phyloP scores from a whole-genome alignment of 2,888 invertebrate species.

The Cybosia mesomella region DNA sequence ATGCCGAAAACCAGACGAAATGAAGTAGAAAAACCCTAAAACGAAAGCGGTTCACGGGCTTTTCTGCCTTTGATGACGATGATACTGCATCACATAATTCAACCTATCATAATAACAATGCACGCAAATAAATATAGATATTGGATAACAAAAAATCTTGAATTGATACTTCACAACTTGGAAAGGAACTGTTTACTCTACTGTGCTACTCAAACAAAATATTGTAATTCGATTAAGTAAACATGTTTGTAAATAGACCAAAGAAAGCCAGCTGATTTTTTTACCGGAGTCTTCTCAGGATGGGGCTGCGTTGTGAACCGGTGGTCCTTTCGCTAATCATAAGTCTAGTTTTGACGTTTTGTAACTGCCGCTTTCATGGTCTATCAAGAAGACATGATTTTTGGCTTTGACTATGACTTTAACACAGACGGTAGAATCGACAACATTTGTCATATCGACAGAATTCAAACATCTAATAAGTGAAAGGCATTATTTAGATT shows the following conservation, averaged over 20 bases:
- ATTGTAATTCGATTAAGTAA: background rate
- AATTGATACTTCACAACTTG: background rate
- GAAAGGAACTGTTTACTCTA: background rate
- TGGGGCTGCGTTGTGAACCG: background rate
- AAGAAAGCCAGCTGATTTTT: background rate
- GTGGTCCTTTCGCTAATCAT: background rate
- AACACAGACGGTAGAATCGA: background rate
- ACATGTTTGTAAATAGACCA: background rate
- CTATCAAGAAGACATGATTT: background rate
- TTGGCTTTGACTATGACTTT: too few species aligned
- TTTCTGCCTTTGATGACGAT: background rate
- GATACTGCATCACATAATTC: background rate
- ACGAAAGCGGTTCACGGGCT: background rate
- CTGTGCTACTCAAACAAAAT: background rate
- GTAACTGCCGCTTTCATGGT: too few species aligned
- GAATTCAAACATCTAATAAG: background rate
- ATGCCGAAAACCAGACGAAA: too few species aligned
- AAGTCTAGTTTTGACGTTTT: background rate
- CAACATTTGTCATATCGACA: slow-evolving; percentile 7
- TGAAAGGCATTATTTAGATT: slow-evolving; percentile 30
- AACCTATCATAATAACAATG: background rate
- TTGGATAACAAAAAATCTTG: too few species aligned
- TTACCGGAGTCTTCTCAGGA: background rate
- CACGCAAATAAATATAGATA: too few species aligned
- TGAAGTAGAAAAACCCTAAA: background rate